Base-by-base conservation (phyloP, 2,113 vertebrate species). In the Macquaria ambigua region DNA sequence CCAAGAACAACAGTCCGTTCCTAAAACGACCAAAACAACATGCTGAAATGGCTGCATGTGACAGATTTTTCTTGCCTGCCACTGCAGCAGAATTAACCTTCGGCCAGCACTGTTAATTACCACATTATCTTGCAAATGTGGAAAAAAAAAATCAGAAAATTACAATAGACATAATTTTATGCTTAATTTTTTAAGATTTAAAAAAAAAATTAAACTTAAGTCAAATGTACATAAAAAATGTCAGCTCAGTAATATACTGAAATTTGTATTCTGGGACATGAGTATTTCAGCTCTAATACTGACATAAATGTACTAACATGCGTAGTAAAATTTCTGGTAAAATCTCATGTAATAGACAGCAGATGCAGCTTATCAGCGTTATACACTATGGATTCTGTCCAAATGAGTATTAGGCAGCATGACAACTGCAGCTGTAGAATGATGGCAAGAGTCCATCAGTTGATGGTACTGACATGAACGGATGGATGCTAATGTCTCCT, bases 381-480 rank as follows among this genome's bases (percentile, higher is more conserved):
- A 62, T 67, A 69, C 52, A n/a, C 41, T 39, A 59, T 81, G 81
- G 79, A 62, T 53, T 61, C 23, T 48, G 67, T 56, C 83, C 74
- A 76, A 69, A 55, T 73, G 53, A 73, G 53, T 80, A 79, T 63
- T 62, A 70, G 56, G 50, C 77, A 77, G 58, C 37, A 31, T 62
- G 72, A 67, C 48, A 53, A 52, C 23, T 59, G 77, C 85, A 92
- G 83, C 86, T 88, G 71, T 63, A 76, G 34, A 73, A 58, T n/a
- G 72, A 81, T 74, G 85, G 67, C 77, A 75, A 23, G 14, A 73
- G 73, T 48, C 77, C 61, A 79, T 34, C 28, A 34, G 63, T 10
- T 23, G 21, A 74, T 53, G 72, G 46, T 28, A 4, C 12, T 14
- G 28, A n/a, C 43, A 61, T 79, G 59, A 50, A 76, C n/a, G n/a